Evolutionary conservation across 1,140 invertebrate genomes (phyloP).

Genomic region (Bombus soroeensis): DNA sequence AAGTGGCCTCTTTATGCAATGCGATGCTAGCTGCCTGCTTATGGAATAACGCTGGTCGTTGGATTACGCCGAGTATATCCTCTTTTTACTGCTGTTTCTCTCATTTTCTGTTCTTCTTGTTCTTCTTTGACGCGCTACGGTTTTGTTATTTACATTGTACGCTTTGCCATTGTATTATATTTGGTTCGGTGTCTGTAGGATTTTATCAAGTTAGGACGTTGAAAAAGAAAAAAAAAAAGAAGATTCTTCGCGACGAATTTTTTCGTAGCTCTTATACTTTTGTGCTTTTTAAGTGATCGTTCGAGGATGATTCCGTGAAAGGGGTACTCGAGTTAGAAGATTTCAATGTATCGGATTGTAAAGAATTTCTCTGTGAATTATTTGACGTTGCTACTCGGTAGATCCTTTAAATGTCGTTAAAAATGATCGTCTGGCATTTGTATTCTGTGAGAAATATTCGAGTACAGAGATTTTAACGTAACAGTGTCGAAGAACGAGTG

Average conservation of each 20-base stretch:
- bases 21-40: conserved; percentile 6
- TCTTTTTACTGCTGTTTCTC: neutral
- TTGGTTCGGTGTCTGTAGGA: too few species aligned
- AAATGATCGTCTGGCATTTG: too few species aligned
- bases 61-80: neutral
- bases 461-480: too few species aligned
- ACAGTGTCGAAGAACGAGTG: too few species aligned
- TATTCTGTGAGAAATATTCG: too few species aligned
- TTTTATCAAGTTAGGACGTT: too few species aligned
- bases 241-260: neutral
- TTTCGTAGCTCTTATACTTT: neutral
- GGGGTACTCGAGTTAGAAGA: neutral
- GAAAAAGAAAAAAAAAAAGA: neutral
- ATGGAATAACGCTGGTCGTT: conserved; percentile 25
- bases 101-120: neutral
- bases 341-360: neutral
- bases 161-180: too few species aligned
- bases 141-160: neutral
- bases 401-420: too few species aligned
- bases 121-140: neutral
- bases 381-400: too few species aligned
- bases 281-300: neutral
- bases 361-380: too few species aligned
- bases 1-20: conserved; percentile 53
- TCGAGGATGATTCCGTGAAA: neutral